Evolutionary conservation across 2,797 vertebrate genomes (phyloP), one percentile per base, ranked within the genome.

Genomic region (Natrix natrix): DNA sequence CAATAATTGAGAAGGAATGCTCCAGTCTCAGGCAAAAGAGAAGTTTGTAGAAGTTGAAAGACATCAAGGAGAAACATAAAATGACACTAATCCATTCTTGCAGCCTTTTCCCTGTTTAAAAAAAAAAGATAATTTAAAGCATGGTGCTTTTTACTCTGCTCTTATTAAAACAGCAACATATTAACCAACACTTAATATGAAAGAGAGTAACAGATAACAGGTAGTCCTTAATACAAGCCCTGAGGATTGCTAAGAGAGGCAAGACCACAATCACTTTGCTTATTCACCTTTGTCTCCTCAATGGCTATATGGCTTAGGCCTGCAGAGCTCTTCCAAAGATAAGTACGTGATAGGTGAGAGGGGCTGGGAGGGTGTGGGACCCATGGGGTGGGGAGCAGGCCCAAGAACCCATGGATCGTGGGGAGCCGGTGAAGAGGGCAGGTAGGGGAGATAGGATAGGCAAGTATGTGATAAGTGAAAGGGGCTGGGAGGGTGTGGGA

Each of bases 11-110:
- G 97, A 98, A 98, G 0, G 95, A 91, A 96, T 99, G 99, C 52
- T 98, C 98, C 97, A 99, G 97, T 92, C 98, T 97, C 97, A 99
- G 98, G 96, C 99, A 98, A 97, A 98, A 98, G 95, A 99, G 98
- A 59, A 99, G 99, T 96, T 98, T 98, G 98, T 98, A 97, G 96
- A 99, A 97, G 95, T 99, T 99, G 97, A 99, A 98, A 97, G 98
- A 98, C 95, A 99, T 98, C 94, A 99, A 98, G 96, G 98, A 98
- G 97, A 99, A 99, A 97, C 99, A 99, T 88, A 99, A 97, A 96
- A 99, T 28, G 92, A 99, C 99, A 83, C 98, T 98, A 78, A 99
- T 97, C 99, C 98, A 99, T 96, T 99, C 99, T 96, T 99, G 99
- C 96, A 98, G 97, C 94, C 99, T 97, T 97, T 99, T 99, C 94